A percentile compares a stretch with the other conserved stretches of the same genome.
Conservation (phyloP, 2,888 invertebrate species). For the Amiota communis region DNA sequence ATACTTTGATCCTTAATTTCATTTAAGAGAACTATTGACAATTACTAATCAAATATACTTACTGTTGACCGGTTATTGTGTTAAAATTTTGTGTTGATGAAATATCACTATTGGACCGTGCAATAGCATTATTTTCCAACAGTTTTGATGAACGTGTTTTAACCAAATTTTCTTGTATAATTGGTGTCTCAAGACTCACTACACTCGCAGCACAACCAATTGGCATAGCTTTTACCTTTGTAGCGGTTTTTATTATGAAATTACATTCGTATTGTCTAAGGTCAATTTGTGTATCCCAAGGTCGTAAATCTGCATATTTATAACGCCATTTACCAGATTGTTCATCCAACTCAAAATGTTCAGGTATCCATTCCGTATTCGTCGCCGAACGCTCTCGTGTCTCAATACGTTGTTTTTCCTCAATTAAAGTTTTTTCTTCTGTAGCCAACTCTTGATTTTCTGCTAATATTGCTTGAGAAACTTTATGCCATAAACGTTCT, state of each 20-base stretch:
- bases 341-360: slow-evolving; percentile 81
- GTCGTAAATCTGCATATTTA: slow-evolving; percentile 84
- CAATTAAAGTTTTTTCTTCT: slow-evolving; percentile 90
- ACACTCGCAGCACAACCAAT: slow-evolving; percentile 83
- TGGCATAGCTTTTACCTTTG: slow-evolving; percentile 80
- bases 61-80: slow-evolving; percentile 56
- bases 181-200: slow-evolving; percentile 77
- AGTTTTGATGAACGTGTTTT: slow-evolving; percentile 69
- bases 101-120: slow-evolving; percentile 47
- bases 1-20: slow-evolving; percentile 31
- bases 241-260: slow-evolving; percentile 72
- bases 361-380: slow-evolving; percentile 82
- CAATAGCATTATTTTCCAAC: slow-evolving; percentile 58
- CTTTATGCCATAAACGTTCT: slow-evolving; percentile 88
- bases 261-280: slow-evolving; percentile 89
- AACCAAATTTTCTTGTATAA: slow-evolving; percentile 75
- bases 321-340: slow-evolving; percentile 78
- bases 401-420: slow-evolving; percentile 86
- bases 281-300: slow-evolving; percentile 92
- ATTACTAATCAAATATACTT: slow-evolving; percentile 30
- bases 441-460: slow-evolving; percentile 93
- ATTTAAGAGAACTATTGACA: not conserved
- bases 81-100: slow-evolving; percentile 46
- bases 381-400: slow-evolving; percentile 81
- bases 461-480: slow-evolving; percentile 86